Percentiles rank a stretch among this genome's conserved stretches.
Conservation (phyloP, 2,797 vertebrate genomes). For the Enteromius argenteus region DNA sequence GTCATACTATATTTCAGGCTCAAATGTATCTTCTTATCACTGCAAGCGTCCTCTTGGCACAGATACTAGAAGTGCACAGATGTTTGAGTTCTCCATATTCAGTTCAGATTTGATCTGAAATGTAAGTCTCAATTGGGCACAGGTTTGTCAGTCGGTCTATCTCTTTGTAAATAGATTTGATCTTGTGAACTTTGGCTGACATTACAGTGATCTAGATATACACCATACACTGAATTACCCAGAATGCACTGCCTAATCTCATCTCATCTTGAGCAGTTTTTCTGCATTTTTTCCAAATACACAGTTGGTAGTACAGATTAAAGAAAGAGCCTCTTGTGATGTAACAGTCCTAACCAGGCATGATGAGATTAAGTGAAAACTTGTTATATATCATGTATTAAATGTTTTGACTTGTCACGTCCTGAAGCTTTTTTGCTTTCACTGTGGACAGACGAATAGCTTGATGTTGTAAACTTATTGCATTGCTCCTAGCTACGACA, state of each 20-base stretch:
- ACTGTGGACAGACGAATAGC: constrained; percentile 23
- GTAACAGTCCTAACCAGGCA: neutral
- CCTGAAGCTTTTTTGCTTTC: constrained; percentile 13
- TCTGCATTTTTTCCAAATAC: constrained; percentile 37
- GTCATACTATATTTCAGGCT: neutral
- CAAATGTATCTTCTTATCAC: neutral
- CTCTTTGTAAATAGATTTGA: constrained; percentile 13
- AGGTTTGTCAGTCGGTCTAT: neutral
- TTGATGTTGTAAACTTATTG: neutral
- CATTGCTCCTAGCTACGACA: neutral
- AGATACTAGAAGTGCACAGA: constrained; percentile 19
- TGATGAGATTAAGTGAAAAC: neutral
- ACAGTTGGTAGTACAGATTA: constrained; percentile 13
- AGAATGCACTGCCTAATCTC: constrained; percentile 14
- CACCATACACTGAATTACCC: neutral
- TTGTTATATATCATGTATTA: neutral
- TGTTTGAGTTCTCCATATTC: constrained; percentile 3
- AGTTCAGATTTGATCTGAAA: neutral
- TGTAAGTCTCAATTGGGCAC: neutral
- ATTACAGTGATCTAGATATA: neutral
- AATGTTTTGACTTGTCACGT: constrained; percentile 7
- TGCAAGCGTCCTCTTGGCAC: neutral
- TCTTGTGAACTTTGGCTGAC: neutral
- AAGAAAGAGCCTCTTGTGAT: neutral
- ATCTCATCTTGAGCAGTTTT: constrained; percentile 29